These are phyloP conservation scores for Heliconius himera DNA, from an alignment of 1,140 invertebrate genomes.

Conservation along the genomic window DNA sequence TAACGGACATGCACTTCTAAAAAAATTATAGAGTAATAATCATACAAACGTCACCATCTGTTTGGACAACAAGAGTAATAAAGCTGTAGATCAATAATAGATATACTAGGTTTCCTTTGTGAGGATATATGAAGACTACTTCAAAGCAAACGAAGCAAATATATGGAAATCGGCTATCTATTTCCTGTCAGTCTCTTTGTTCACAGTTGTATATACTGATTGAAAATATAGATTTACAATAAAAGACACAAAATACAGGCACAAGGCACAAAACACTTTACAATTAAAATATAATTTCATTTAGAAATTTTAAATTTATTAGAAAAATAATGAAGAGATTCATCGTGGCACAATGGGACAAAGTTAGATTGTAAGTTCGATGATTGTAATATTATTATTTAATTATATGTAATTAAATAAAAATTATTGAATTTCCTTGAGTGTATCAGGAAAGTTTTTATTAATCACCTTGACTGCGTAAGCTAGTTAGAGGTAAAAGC, in stretches of 20 bases:
- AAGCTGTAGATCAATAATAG: background rate
- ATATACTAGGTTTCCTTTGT: background rate
- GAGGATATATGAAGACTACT: background rate
- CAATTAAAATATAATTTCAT: too few relatives aligned
- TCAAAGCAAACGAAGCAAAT: background rate
- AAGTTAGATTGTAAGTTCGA: too few relatives aligned
- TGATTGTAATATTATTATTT: too few relatives aligned
- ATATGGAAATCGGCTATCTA: background rate
- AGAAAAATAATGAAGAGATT: too few relatives aligned
- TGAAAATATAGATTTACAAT: background rate
- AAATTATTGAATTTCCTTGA: background rate
- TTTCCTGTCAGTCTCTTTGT: background rate
- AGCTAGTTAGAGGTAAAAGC: background rate
- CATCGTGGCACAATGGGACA: too few relatives aligned
- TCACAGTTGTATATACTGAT: background rate
- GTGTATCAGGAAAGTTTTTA: background rate
- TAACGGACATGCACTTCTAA: too few relatives aligned
- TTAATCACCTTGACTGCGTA: background rate
- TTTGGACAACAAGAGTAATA: background rate
- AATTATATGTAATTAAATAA: too few relatives aligned
- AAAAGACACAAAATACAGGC: too few relatives aligned
- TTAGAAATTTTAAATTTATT: too few relatives aligned
- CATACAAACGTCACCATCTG: background rate
- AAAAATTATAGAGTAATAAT: background rate
- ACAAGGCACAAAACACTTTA: too few relatives aligned